A percentile compares a stretch with the other conserved stretches of the same genome.
Evolutionary conservation across 2,113 vertebrate species (phyloP).

Genomic region (Esox niger): DNA sequence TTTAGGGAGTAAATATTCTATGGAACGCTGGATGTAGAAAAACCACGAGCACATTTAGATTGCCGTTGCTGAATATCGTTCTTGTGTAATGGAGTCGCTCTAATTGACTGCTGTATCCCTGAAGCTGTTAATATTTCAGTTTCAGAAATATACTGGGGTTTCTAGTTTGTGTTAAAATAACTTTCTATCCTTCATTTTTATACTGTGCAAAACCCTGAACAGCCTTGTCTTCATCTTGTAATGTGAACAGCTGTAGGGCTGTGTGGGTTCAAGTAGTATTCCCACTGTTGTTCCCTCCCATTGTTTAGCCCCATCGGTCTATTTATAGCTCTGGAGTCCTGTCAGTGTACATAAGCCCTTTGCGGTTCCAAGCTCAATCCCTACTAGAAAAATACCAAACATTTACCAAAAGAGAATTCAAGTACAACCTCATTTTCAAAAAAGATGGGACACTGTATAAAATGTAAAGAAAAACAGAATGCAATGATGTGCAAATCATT

Average conservation of each 20-base stretch:
- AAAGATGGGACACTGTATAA: no score
- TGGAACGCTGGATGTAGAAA: not conserved
- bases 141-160: not conserved
- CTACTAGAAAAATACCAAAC: not conserved
- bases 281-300: conserved; percentile 1
- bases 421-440: no score
- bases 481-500: no score
- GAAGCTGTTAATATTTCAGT: not conserved
- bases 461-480: no score
- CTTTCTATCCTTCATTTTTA: not conserved
- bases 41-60: not conserved
- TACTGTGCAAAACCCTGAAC: not conserved
- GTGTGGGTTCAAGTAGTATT: not conserved
- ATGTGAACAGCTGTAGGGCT: not conserved
- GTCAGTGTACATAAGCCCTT: no score
- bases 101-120: not conserved
- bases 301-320: not conserved
- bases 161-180: not conserved
- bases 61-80: not conserved
- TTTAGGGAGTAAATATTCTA: not conserved
- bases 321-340: not conserved
- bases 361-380: not conserved
- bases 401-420: no score
- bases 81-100: not conserved
- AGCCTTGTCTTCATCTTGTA: not conserved